These are phyloP conservation scores for Anoura caudifer DNA, from an alignment of 2,113 vertebrate species.

Conservation along the genomic window DNA sequence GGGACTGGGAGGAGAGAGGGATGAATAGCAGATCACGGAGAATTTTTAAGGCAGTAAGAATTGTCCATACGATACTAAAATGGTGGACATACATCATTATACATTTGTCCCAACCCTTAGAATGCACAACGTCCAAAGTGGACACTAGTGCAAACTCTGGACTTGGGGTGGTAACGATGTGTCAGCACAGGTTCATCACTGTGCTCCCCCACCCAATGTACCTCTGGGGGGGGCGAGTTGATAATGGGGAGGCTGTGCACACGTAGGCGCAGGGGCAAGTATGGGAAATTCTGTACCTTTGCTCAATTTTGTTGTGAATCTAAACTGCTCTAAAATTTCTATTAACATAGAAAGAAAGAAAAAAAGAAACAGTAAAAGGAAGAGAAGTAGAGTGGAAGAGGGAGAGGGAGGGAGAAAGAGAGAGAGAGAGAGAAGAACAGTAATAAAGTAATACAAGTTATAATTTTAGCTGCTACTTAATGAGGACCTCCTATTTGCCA, in stretches of 20 bases:
- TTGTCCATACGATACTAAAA: fast-evolving
- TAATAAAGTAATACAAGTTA: background rate
- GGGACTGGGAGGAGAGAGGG: background rate
- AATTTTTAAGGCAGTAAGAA: background rate
- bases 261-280: fast-evolving
- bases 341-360: background rate
- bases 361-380: background rate
- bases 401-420: fast-evolving
- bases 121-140: fast-evolving
- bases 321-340: background rate
- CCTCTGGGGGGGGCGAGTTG: fast-evolving
- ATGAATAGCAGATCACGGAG: background rate
- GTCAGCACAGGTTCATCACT: fast-evolving
- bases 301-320: background rate
- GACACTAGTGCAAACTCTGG: fast-evolving
- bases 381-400: background rate
- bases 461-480: background rate
- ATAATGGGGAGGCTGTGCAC: fast-evolving
- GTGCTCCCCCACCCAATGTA: too few relatives aligned
- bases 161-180: fast-evolving
- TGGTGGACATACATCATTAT: fast-evolving
- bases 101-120: background rate
- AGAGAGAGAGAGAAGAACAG: background rate
- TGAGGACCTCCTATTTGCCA: background rate
- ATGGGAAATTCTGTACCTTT: background rate